Evolutionary conservation across 1,140 invertebrate species (phyloP).

Genomic region (Trinorchestia longiramus): DNA sequence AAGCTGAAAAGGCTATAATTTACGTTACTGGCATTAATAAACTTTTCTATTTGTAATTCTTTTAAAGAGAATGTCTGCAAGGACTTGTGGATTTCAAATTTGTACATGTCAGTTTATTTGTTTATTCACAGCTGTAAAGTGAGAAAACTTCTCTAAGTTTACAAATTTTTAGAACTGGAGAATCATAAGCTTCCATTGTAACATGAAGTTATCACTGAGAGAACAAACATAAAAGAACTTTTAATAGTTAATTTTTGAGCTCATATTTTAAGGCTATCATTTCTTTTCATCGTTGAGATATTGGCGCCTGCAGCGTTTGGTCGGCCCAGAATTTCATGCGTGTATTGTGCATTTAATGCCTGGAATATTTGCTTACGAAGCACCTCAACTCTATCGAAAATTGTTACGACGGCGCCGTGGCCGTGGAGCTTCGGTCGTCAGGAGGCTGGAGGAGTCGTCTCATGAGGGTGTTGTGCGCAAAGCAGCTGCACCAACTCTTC

Average conservation of each 20-base stretch:
- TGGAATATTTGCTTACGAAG: slow-evolving; percentile 13
- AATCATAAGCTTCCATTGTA: background rate
- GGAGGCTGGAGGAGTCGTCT: background rate
- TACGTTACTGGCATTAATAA: too few species aligned
- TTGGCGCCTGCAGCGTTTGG: background rate
- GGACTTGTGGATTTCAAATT: too few species aligned
- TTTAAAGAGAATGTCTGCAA: too few species aligned
- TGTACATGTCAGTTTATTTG: background rate
- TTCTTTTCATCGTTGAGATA: background rate
- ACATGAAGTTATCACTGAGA: background rate
- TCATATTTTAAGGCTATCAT: background rate
- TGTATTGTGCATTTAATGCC: background rate
- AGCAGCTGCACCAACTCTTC: background rate
- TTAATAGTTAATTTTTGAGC: background rate
- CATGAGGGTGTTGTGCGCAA: background rate
- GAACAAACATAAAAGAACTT: too few species aligned
- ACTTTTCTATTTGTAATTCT: too few species aligned
- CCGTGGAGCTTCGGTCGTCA: background rate
- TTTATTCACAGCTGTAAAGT: background rate
- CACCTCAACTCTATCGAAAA: slow-evolving; percentile 11
- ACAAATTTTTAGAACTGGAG: background rate
- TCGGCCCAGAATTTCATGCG: background rate
- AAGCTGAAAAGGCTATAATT: too few species aligned
- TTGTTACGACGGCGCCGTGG: background rate
- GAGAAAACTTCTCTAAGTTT: background rate